Conservation (phyloP, 1,140 invertebrate genomes). For the Mamestra configurata region DNA sequence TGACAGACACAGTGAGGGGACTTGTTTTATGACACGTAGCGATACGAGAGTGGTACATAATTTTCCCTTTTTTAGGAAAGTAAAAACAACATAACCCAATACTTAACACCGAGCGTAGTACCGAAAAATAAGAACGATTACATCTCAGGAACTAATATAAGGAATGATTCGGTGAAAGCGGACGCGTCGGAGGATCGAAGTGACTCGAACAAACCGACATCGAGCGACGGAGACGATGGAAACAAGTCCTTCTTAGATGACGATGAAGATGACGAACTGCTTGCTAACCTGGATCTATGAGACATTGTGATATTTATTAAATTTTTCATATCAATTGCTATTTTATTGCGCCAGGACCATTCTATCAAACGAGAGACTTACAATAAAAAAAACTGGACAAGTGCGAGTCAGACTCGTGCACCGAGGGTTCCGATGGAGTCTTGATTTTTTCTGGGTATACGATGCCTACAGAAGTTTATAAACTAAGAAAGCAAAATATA, state of each 20-base stretch:
- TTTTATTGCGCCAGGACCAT: neutral
- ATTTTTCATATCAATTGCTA: neutral
- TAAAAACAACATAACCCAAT: constrained; percentile 74
- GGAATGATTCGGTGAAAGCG: constrained; percentile 61
- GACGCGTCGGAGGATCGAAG: neutral
- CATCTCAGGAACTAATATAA: constrained; percentile 84
- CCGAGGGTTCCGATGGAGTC: too few species aligned
- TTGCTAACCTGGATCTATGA: constrained; percentile 84
- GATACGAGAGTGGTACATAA: too few species aligned
- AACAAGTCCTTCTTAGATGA: constrained; percentile 76
- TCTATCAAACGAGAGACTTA: neutral
- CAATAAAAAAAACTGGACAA: neutral
- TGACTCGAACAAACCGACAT: neutral
- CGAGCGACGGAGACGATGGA: constrained; percentile 34
- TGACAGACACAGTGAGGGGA: too few species aligned
- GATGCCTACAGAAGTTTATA: too few species aligned
- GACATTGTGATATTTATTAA: constrained; percentile 37
- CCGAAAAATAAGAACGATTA: constrained; percentile 76
- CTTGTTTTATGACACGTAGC: too few species aligned
- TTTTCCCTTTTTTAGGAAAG: constrained; percentile 69
- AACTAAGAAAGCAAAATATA: too few species aligned
- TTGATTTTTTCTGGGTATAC: too few species aligned
- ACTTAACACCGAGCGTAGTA: constrained; percentile 64
- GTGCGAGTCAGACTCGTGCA: too few species aligned
- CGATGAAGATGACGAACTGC: constrained; percentile 81